Evolutionary conservation across 92 coral and sea anemone species (phyloP), one percentile per base, ranked within the genome.

Genomic region (Pocillopora meandrina): DNA sequence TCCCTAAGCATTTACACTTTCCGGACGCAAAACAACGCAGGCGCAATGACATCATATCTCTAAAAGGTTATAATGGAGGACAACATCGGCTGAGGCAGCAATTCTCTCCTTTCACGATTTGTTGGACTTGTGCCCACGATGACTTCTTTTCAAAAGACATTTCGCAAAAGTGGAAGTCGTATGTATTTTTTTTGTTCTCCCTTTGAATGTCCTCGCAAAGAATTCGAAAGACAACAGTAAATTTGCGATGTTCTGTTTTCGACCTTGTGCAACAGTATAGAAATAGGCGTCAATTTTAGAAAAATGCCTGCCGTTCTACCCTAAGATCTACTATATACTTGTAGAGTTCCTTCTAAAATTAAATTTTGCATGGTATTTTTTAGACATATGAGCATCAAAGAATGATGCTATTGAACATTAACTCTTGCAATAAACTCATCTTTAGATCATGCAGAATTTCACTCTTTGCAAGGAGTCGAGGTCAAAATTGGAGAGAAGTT

Each of bases 401-500:
- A 15, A 2, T 70, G 42, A 26, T 23, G 0, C 12, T 17, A 11
- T 26, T 9, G 15, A 65, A 66, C 34, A 61, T 57, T 17, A 19
- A 7, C 7, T 81, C 33, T 65, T 35, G 18, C 35, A 52, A 70
- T 67, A 64, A 42, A 34, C 18, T 55, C n/a, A 21, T 56, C 57
- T 81, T 31, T 75, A 97, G 99, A 94, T 90, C 91, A 94, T 86
- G 98, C 97, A 10, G 98, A 95, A 57, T 82, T 85, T 72, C 86
- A 90, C 16, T 95, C 98, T 20, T 84, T 97, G 11, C 92, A 92
- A 76, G 99, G 99, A 19, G 97, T 97, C 16, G 93, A 97, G 72
- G 89, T 97, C 3, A 97, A 97, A 82, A 90, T 97, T 49, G 99
- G 99, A 72, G 96, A 92, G 76, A 89, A 87, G 13, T 97, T 91